A percentile compares a stretch with the other conserved stretches of the same genome.
phyloP scores from a whole-genome alignment of 2,113 vertebrate species.

The Dinomys branickii region DNA sequence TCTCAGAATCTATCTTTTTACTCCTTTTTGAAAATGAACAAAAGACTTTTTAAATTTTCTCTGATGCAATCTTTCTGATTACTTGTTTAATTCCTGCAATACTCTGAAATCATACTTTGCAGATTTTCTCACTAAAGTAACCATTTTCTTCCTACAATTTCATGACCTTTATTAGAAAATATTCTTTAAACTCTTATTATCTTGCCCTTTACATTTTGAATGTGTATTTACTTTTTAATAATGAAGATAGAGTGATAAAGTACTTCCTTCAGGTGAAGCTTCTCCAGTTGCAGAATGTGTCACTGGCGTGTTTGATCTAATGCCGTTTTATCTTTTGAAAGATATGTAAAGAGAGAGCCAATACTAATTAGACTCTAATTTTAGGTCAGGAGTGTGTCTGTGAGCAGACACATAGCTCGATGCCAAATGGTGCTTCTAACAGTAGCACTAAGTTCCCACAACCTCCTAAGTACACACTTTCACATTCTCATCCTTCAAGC shows the following conservation, averaged over 20 bases:
- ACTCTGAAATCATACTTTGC: not conserved
- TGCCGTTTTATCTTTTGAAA: not conserved
- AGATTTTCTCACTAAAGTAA: not conserved
- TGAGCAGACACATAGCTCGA: not conserved
- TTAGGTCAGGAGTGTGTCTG: not conserved
- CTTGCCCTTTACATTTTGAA: not conserved
- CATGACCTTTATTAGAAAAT: not conserved
- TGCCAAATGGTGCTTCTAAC: too few relatives aligned
- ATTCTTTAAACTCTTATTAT: not conserved
- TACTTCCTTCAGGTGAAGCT: not conserved
- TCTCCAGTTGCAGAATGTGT: not conserved
- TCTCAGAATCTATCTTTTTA: not conserved
- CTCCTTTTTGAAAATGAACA: not conserved
- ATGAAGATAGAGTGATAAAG: not conserved
- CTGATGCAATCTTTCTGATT: not conserved
- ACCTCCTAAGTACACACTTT: not conserved
- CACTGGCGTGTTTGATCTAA: not conserved
- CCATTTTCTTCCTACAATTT: not conserved
- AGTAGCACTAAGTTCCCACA: not conserved
- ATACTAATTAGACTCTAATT: not conserved
- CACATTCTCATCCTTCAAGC: not conserved
- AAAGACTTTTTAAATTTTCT: not conserved
- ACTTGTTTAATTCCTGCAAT: not conserved
- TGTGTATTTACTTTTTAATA: not conserved
- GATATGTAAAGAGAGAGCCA: not conserved